Base-by-base conservation (phyloP, 2,888 invertebrate genomes). In the Neoascia interrupta region DNA sequence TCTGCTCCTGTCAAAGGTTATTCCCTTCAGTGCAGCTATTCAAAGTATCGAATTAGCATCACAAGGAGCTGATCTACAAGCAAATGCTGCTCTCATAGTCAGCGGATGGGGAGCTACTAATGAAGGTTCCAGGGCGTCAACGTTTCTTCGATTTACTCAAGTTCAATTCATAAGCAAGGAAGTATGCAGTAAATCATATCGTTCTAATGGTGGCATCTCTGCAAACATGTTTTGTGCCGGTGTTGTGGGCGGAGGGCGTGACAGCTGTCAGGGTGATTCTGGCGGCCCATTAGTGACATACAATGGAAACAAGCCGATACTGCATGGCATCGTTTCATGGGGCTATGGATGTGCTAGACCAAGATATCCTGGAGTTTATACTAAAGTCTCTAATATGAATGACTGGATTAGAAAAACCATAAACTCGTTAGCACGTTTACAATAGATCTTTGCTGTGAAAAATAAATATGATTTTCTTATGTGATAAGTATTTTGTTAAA, bases 261-360 rank as follows among this genome's bases (percentile, higher is more conserved):
- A 64, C 11, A 64, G 64, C 2, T 87, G 82, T 60, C 84, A 83
- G 54, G 84, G 84, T 13, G 87, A 87, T 69, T 87, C 87, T 0
- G 86, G 86, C 19, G 87, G 87, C 0, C 87, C 86, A 0, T 28
- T 87, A 4, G 43, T 85, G 36, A 81, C 85, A 0, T 39, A 81
- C 4, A 81, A 81, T 6, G 68, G 83, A 36, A 19, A 1, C 1
- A 16, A 23, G 3, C 11, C 64, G 1, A 53, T 39, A 18, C 81
- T 87, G 4, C 76, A 83, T 4, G 86, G 86, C 21, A 63, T 87
- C 16, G 87, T 87, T 4, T 87, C 87, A 1, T 87, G 87, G 86
- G 86, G 87, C 26, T 58, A 64, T 23, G 82, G 72, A 0, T 86
- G 86, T 56, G 86, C 85, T 6, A 49, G 75, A 10, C 79, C 84